Conservation (phyloP, 1,140 invertebrate species). For the Lucilia cuprina region DNA sequence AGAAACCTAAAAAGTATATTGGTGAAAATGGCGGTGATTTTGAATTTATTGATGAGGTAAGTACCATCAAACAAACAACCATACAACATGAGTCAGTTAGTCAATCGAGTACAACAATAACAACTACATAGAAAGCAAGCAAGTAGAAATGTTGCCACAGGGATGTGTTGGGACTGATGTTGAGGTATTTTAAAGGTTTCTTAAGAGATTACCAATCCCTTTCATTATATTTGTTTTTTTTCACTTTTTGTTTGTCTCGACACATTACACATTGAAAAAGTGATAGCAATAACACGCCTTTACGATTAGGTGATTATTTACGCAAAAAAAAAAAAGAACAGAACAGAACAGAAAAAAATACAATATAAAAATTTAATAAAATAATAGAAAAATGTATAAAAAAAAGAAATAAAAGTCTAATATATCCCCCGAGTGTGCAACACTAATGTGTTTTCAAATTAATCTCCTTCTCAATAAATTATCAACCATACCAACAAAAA, state of each 20-base stretch:
- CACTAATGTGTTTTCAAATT: slow-evolving; percentile 27
- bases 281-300: slow-evolving; percentile 5
- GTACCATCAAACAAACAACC: slow-evolving; percentile 35
- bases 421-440: not conserved
- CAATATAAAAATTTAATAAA: not conserved
- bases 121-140: too few relatives aligned
- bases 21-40: slow-evolving; percentile 61
- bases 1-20: slow-evolving; percentile 59
- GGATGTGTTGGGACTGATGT: too few relatives aligned
- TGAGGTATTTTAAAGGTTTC: not conserved
- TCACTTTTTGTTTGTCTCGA: not conserved
- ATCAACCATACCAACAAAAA: not conserved
- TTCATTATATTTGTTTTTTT: not conserved
- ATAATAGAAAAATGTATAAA: not conserved
- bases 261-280: not conserved
- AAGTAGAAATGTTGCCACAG: too few relatives aligned
- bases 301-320: not conserved
- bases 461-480: slow-evolving; percentile 1
- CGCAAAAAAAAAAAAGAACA: not conserved
- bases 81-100: not conserved
- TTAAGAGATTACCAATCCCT: not conserved
- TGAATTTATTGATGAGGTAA: slow-evolving; percentile 63
- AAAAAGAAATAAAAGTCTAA: not conserved
- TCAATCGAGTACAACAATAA: too few relatives aligned
- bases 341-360: too few relatives aligned